phyloP scores from a whole-genome alignment of 2,113 vertebrate genomes.

The Ceyx cyanopectus region DNA sequence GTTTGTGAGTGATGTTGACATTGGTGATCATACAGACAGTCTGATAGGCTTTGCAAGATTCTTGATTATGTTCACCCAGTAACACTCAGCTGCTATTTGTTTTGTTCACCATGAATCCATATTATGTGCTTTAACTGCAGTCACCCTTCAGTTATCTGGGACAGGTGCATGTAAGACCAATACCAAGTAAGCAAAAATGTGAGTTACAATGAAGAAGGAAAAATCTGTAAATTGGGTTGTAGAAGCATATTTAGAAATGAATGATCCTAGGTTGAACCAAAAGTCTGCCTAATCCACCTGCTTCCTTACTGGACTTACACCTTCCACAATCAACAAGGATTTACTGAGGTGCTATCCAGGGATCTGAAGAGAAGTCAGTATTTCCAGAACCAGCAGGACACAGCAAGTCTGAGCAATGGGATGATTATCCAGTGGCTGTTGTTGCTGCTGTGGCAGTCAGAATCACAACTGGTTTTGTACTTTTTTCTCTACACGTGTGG shows the following conservation, averaged over 20 bases:
- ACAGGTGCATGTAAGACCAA: background rate
- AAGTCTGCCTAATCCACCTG: background rate
- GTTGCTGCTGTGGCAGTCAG: background rate
- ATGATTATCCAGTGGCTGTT: background rate
- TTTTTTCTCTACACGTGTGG: background rate
- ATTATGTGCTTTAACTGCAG: background rate
- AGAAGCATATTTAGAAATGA: background rate
- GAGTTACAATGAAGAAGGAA: background rate
- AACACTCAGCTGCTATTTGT: background rate
- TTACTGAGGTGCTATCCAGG: background rate
- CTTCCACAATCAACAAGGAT: background rate
- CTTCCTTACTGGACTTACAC: background rate
- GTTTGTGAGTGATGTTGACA: background rate
- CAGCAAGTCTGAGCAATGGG: background rate
- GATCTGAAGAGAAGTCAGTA: background rate
- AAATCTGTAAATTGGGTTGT: background rate
- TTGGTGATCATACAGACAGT: background rate
- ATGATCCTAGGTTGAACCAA: background rate
- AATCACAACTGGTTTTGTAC: accelerated
- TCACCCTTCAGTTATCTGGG: background rate
- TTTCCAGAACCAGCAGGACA: background rate
- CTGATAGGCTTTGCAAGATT: background rate
- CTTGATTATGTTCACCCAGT: background rate
- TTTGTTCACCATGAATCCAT: background rate
- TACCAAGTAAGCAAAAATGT: background rate